Conservation (phyloP, 2,113 vertebrate genomes). For the Phodopus roborovskii region DNA sequence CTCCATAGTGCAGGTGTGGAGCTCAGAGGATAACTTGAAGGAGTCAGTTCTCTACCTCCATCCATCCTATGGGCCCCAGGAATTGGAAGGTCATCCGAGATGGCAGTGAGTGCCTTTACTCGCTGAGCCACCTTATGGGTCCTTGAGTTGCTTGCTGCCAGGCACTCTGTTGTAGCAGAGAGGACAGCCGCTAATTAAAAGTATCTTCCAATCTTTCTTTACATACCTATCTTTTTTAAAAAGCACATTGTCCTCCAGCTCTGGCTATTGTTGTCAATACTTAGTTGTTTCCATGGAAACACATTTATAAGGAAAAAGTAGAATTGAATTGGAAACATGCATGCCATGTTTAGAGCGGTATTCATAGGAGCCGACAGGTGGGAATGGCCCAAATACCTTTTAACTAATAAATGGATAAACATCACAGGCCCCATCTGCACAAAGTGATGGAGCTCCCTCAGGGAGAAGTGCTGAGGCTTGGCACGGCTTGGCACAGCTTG, state of each 20-base stretch:
- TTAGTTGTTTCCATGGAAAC: conserved; percentile 31
- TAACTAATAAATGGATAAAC: fast-evolving
- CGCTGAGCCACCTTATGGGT: not conserved
- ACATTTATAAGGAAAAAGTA: not conserved
- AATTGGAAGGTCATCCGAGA: not conserved
- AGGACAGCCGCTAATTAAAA: not conserved
- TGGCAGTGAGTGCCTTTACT: not conserved
- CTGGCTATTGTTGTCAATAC: not conserved
- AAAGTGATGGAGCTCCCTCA: fast-evolving
- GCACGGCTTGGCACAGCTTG: no score
- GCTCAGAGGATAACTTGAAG: not conserved
- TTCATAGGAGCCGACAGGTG: not conserved
- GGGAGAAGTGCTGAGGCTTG: fast-evolving
- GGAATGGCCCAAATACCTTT: not conserved
- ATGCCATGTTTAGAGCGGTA: fast-evolving
- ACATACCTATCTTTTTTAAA: not conserved
- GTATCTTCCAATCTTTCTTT: not conserved
- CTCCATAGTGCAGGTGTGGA: not conserved
- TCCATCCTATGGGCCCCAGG: not conserved
- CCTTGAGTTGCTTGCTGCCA: no score
- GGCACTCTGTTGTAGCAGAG: not conserved
- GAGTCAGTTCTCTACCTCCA: not conserved
- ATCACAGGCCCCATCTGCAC: fast-evolving
- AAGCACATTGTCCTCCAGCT: not conserved
- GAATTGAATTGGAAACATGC: not conserved